A percentile compares a stretch with the other conserved stretches of the same genome.
Conservation (phyloP, 2,797 vertebrate species). For the Mico argentatus region DNA sequence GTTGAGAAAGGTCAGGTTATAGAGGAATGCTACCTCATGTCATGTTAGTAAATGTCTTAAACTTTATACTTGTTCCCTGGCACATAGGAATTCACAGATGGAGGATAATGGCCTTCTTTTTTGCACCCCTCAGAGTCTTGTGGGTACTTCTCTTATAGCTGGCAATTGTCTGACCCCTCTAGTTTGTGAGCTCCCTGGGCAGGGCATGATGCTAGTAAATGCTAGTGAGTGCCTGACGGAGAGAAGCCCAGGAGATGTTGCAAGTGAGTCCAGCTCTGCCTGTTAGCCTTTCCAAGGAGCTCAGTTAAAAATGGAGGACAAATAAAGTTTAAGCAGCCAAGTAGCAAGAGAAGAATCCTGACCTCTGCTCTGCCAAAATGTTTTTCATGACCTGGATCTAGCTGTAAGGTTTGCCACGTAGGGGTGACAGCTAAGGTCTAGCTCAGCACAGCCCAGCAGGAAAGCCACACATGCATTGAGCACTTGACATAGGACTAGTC, state of each 20-base stretch:
- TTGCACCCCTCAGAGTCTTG: neutral
- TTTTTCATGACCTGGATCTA: neutral
- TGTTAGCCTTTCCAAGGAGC: neutral
- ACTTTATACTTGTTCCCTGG: neutral
- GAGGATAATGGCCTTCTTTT: neutral
- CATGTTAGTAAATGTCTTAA: neutral
- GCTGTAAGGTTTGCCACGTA: accelerated
- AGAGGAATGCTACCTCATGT: neutral
- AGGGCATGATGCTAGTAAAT: neutral
- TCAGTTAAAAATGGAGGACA: neutral
- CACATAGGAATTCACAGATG: neutral
- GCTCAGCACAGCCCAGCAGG: neutral
- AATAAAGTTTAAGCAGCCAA: neutral
- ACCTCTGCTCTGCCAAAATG: no score
- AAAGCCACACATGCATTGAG: neutral
- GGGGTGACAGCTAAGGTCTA: neutral
- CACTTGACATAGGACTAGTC: neutral
- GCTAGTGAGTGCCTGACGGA: neutral
- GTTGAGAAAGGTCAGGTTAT: neutral
- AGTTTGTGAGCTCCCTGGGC: neutral
- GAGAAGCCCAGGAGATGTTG: neutral
- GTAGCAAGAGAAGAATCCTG: neutral
- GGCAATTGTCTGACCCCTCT: neutral
- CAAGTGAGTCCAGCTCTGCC: neutral
- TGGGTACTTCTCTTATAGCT: accelerated